Conservation (phyloP, 2,113 vertebrate species). For the Psettodes erumei region DNA sequence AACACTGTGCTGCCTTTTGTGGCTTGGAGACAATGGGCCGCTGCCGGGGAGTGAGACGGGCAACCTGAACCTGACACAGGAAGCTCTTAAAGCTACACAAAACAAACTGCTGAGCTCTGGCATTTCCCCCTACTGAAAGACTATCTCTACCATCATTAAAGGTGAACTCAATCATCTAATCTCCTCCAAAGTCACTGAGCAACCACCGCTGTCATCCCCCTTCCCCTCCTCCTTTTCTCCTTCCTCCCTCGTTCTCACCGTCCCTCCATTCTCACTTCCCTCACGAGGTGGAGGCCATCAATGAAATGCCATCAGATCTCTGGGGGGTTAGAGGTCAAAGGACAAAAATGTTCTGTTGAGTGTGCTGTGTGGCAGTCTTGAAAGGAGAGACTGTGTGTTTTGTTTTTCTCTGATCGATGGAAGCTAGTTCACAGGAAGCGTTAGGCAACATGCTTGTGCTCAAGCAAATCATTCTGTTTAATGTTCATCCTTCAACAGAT, state of each 20-base stretch:
- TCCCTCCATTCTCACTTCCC: conserved; percentile 43
- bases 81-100: conserved; percentile 84
- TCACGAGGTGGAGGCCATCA: conserved; percentile 55
- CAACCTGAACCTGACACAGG: conserved; percentile 86
- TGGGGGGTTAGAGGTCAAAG: conserved; percentile 76
- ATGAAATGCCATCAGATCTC: conserved; percentile 74
- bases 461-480: conserved; percentile 33
- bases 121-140: conserved; percentile 83
- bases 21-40: conserved; percentile 77
- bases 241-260: conserved; percentile 42
- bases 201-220: conserved; percentile 38
- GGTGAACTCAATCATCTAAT: conserved; percentile 82
- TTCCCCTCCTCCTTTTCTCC: conserved; percentile 45
- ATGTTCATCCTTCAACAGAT: conserved; percentile 20
- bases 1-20: conserved; percentile 74
- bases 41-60: conserved; percentile 71
- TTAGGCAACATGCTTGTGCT: conserved; percentile 18
- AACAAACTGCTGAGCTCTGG: conserved; percentile 84
- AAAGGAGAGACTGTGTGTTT: conserved; percentile 58
- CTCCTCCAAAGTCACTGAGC: conserved; percentile 80
- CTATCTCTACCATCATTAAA: conserved; percentile 82
- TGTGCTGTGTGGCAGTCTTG: conserved; percentile 43
- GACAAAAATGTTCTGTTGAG: conserved; percentile 67
- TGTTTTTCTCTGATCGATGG: conserved; percentile 61
- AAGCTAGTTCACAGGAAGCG: conserved; percentile 34